Evolutionary conservation across 2,888 invertebrate species (phyloP), one percentile per base, ranked within the genome.

Genomic region (Cheilosia grossa): DNA sequence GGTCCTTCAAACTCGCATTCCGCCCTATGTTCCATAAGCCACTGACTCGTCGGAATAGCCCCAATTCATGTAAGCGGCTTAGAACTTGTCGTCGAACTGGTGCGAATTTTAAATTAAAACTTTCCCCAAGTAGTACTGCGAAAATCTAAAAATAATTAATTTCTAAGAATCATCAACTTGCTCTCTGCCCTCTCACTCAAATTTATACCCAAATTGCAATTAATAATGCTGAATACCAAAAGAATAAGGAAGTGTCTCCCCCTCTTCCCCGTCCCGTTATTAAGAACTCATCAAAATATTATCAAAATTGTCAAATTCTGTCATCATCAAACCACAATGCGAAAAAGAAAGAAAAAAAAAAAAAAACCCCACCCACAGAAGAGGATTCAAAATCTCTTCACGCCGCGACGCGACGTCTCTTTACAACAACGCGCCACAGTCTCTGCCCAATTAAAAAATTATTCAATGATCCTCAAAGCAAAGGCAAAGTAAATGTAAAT

Each of bases 401-500:
- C 74, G 58, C 21, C 30, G 44, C 15, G n/a, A 49, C 42, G 53
- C 15, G n/a, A 49, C 42, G 53, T 21, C 33, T 42, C 40, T 37
- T 42, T 21, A 30, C 30, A 30, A 9, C 27, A 6, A 27, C 30
- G 21, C 4, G 24, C 53, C 15, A 17, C 33, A 33, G 19, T 17
- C 15, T 17, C 15, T 53, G 58, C 58, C 74, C 69, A 81, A 85
- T 85, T 85, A 81, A 81, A 85, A 81, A 81, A 67, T 51, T 77
- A 81, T 81, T 81, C 77, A 85, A 81, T 81, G 85, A 72, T 85
- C 70, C 75, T 61, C 70, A 63, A 61, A 75, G 75, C 66, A 77
- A 70, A 72, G 72, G 72, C 66, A 81, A 80, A 80, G 80, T 80
- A 75, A 83, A 83, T 81, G 81, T 72, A 81, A 85, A 85, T 81